Percentiles rank a stretch among this genome's conserved stretches.
These are phyloP conservation scores for Euzophera pinguis DNA, from an alignment of 2,888 invertebrate species.

Conservation along the genomic window DNA sequence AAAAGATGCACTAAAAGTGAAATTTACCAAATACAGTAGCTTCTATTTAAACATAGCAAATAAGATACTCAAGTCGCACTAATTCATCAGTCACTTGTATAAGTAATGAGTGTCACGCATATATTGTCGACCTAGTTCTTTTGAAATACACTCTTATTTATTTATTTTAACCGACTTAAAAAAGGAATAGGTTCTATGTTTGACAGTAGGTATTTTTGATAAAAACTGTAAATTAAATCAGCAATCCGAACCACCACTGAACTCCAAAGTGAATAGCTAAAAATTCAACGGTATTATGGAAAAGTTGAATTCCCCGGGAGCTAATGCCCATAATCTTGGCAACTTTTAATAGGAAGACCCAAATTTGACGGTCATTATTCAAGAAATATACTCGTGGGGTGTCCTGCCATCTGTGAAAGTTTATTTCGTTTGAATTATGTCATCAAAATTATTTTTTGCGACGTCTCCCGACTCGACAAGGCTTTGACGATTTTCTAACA, in stretches of 20 bases:
- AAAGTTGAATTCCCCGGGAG: conserved; percentile 66
- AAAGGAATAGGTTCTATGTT: too few species aligned
- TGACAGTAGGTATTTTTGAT: too few species aligned
- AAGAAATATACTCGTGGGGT: conserved; percentile 64
- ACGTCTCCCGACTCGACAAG: neutral
- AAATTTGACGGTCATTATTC: conserved; percentile 73
- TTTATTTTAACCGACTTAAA: too few species aligned
- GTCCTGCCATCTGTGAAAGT: conserved; percentile 53
- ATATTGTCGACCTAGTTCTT: too few species aligned
- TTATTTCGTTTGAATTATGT: conserved; percentile 54
- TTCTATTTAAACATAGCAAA: too few species aligned
- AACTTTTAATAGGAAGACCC: conserved; percentile 75
- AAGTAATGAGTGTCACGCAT: too few species aligned
- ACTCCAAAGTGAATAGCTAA: conserved; percentile 36
- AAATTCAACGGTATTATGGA: conserved; percentile 51
- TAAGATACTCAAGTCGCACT: too few species aligned
- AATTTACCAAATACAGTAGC: too few species aligned
- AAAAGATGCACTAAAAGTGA: too few species aligned
- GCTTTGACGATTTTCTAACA: neutral
- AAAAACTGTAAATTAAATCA: too few species aligned
- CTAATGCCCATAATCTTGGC: conserved; percentile 74
- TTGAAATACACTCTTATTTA: too few species aligned
- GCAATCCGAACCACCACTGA: conserved; percentile 18
- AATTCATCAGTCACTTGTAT: too few species aligned
- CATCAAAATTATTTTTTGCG: conserved; percentile 32